These are phyloP conservation scores for Parambassis ranga DNA, from an alignment of 2,797 vertebrate genomes.

Conservation along the genomic window DNA sequence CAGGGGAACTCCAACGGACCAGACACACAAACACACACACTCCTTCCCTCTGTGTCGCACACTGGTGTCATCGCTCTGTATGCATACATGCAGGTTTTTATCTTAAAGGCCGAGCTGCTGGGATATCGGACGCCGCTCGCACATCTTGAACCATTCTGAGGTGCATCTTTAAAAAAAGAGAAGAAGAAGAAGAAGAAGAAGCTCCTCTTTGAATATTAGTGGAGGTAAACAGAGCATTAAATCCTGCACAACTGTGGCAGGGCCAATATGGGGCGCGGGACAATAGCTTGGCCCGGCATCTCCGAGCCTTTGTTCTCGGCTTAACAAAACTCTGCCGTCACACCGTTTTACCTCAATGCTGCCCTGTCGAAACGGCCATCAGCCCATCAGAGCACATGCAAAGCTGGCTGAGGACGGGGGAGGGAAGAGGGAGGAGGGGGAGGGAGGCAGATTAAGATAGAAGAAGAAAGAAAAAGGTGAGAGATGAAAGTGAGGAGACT, in stretches of 20 bases:
- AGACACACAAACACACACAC: slow-evolving; percentile 55
- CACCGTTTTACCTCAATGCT: slow-evolving; percentile 95
- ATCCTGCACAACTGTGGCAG: slow-evolving; percentile 92
- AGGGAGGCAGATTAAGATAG: background rate
- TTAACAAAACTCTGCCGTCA: slow-evolving; percentile 98
- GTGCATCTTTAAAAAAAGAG: too few species aligned
- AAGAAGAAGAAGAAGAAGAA: slow-evolving; percentile 52
- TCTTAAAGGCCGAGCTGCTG: too few species aligned
- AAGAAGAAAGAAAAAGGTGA: slow-evolving; percentile 17
- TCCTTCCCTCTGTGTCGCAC: background rate
- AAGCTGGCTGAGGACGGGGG: slow-evolving; percentile 77
- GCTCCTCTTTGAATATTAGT: slow-evolving; percentile 82
- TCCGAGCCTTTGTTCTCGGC: slow-evolving; percentile 91
- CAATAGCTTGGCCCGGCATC: slow-evolving; percentile 82
- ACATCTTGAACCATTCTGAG: slow-evolving; percentile 51
- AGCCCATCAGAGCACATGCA: slow-evolving; percentile 92
- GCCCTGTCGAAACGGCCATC: slow-evolving; percentile 93
- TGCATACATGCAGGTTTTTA: too few species aligned
- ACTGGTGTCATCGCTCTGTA: too few species aligned
- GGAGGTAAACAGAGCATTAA: slow-evolving; percentile 98
- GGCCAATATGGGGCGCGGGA: slow-evolving; percentile 89
- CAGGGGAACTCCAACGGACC: slow-evolving; percentile 65
- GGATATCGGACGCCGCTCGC: too few species aligned
- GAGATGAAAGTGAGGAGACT: background rate
- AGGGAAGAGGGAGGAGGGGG: background rate